phyloP scores from a whole-genome alignment of 2,797 vertebrate species.

The Eremophila alpestris region DNA sequence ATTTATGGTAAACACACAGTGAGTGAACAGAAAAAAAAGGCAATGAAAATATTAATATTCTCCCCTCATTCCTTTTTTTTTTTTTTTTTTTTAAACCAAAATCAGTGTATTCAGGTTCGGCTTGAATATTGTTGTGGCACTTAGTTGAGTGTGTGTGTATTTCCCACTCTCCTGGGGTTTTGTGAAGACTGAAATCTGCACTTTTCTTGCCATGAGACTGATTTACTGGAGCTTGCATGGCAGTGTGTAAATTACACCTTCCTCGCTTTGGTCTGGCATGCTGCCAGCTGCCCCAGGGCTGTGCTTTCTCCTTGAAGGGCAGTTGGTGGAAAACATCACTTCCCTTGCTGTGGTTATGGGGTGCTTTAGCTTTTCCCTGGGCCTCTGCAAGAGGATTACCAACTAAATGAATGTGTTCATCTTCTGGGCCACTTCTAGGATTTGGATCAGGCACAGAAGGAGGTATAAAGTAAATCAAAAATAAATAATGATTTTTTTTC shows the following conservation, averaged over 20 bases:
- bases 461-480: neutral
- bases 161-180: neutral
- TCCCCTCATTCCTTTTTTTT: neutral
- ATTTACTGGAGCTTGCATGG: neutral
- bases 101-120: neutral
- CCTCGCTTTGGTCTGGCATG: neutral
- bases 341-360: neutral
- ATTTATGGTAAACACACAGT: slow-evolving; percentile 74
- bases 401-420: neutral
- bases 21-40: slow-evolving; percentile 20
- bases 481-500: neutral
- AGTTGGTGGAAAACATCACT: neutral
- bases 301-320: neutral
- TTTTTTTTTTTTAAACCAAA: neutral
- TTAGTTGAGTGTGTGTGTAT: neutral
- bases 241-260: neutral
- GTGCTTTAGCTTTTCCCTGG: neutral
- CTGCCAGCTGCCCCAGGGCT: neutral
- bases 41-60: slow-evolving; percentile 19
- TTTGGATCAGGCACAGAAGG: neutral
- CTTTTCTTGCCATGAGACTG: neutral
- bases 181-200: neutral
- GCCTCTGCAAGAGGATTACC: neutral
- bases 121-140: neutral
- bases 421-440: neutral